A percentile compares a stretch with the other conserved stretches of the same genome.
Conservation (phyloP, 2,113 vertebrate species). For the Emydura subglobosa region DNA sequence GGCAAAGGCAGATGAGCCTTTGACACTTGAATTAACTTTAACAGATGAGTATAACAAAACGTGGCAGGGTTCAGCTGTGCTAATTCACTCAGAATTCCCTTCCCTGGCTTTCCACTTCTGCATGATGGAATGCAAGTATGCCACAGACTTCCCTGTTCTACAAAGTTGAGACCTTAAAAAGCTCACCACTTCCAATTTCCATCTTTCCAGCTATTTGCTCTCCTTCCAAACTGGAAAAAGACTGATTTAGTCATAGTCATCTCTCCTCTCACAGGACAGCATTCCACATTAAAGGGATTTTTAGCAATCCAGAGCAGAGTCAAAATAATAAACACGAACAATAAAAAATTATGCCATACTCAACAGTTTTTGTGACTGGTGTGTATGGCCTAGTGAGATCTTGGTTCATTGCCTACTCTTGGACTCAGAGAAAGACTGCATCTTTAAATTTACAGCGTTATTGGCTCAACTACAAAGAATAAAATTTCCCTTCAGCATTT, state of each 20-base stretch:
- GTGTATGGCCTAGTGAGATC: background rate
- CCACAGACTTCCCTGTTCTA: background rate
- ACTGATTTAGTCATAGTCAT: conserved; percentile 33
- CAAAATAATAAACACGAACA: conserved; percentile 39
- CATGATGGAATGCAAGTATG: background rate
- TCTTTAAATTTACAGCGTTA: conserved; percentile 45
- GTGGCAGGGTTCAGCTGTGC: background rate
- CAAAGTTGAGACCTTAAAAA: background rate
- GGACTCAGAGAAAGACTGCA: conserved; percentile 18
- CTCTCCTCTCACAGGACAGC: background rate
- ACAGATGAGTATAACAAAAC: background rate
- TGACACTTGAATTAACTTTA: background rate
- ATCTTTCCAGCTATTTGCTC: background rate
- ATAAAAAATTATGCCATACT: background rate
- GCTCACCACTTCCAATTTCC: background rate
- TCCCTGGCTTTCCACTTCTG: background rate
- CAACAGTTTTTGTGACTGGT: conserved; percentile 20
- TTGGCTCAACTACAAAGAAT: conserved; percentile 64
- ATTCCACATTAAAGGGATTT: conserved; percentile 29
- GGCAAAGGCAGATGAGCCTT: background rate
- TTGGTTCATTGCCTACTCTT: background rate
- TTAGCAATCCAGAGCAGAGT: conserved; percentile 16
- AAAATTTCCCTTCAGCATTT: conserved; percentile 58
- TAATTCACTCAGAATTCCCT: background rate
- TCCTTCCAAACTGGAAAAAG: background rate